Evolutionary conservation across 2,113 vertebrate species (phyloP), one percentile per base, ranked within the genome.

Genomic region (Rhinichthys klamathensis): DNA sequence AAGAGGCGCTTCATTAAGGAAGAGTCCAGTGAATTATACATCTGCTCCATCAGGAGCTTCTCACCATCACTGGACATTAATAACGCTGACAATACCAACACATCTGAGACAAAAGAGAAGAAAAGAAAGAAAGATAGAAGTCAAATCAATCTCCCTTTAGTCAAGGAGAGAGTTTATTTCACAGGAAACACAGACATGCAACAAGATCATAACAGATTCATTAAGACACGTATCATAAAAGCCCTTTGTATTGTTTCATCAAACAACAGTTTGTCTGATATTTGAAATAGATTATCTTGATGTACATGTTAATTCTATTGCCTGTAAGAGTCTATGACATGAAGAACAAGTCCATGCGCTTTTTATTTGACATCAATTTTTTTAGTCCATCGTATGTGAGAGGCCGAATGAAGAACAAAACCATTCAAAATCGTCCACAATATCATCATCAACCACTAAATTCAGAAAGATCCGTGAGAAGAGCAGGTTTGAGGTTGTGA

Each of bases 151-250:
- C 92, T 92, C 87, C 30, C 70, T 86, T 76, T 65, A 44, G 21
- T 74, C 6, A 56, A 63, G 67, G 87, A 92, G 92, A 92, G 86
- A 92, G 91, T 95, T 94, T 95, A 95, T 95, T 92, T 92, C 92
- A 95, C 94, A 89, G 90, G 91, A 92, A 94, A 94, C 93, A 94
- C 93, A 95, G 91, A 95, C 95, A 95, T 95, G 95, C 94, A 95
- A 95, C 93, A 92, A 93, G 91, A 88, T 95, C 93, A 94, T 92
- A 92, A 93, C 93, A 92, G 92, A 92, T 93, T 90, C 92, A 91
- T 94, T 93, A 93, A 94, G 93, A 94, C 92, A 51, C 84, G 90
- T 93, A 92, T 87, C 72, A 63, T 80, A 91, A 92, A 95, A 95
- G 94, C 95, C 95, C 94, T 95, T 82, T 61, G 94, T 93, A 93